A percentile compares a stretch with the other conserved stretches of the same genome.
Evolutionary conservation across 2,888 invertebrate genomes (phyloP).

Genomic region (Meandrusa payeni): DNA sequence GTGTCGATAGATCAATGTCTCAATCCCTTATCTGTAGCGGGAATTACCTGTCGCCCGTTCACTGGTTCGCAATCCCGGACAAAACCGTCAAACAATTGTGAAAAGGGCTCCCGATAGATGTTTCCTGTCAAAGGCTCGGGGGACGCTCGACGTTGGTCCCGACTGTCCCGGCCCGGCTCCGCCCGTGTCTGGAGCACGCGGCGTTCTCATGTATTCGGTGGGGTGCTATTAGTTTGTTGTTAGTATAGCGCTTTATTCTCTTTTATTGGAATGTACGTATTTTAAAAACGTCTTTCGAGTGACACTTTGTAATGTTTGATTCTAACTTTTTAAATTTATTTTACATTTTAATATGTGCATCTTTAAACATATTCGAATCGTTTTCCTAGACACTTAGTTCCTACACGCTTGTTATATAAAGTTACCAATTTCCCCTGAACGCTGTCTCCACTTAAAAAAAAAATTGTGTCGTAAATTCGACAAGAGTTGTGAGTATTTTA

Average conservation of each 20-base stretch:
- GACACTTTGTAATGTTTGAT: no score
- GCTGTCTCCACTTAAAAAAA: no score
- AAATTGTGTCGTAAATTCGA: no score
- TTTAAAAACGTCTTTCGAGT: no score
- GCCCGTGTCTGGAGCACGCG: slow-evolving; percentile 9
- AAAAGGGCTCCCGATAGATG: slow-evolving; percentile 14
- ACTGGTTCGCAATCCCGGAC: slow-evolving; percentile 5
- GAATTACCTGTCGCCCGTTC: slow-evolving; percentile 9
- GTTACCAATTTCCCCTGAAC: no score
- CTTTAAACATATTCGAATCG: no score
- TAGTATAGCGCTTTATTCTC: slow-evolving; percentile 4
- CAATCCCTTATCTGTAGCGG: slow-evolving; percentile 9
- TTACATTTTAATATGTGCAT: no score
- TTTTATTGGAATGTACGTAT: slow-evolving; percentile 9
- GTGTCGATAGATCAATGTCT: slow-evolving; percentile 7
- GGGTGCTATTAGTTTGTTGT: not conserved
- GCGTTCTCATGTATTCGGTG: slow-evolving; percentile 4
- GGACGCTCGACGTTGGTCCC: slow-evolving; percentile 8
- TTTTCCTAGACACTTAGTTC: no score
- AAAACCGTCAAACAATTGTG: slow-evolving; percentile 19
- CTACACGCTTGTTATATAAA: no score
- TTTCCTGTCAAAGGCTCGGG: slow-evolving; percentile 16
- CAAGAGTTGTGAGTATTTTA: no score
- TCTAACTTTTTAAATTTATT: no score
- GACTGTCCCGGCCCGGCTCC: slow-evolving; percentile 4